phyloP scores from a whole-genome alignment of 2,113 vertebrate genomes.

The Orcinus orca region DNA sequence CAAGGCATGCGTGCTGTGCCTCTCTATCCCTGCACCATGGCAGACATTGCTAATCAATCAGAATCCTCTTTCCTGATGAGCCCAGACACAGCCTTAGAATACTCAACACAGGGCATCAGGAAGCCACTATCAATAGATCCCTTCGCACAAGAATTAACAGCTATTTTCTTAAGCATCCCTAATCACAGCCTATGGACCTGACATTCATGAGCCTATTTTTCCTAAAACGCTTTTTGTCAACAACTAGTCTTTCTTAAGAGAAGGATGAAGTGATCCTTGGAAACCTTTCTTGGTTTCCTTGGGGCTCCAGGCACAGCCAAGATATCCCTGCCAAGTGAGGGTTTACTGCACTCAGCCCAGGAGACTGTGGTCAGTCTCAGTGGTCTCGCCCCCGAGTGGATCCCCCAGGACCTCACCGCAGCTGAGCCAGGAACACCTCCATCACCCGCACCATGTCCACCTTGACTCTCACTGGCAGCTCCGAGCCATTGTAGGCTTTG shows the following conservation, averaged over 20 bases:
- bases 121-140: neutral
- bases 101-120: neutral
- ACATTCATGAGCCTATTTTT: neutral
- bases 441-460: slow-evolving; percentile 94
- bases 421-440: slow-evolving; percentile 96
- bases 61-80: slow-evolving; percentile 3
- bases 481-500: slow-evolving; percentile 76
- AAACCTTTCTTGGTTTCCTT: neutral
- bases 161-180: neutral
- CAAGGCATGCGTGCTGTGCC: neutral
- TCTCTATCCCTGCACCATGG: neutral
- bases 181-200: neutral
- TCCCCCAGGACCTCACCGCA: slow-evolving; percentile 85
- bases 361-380: neutral
- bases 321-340: neutral
- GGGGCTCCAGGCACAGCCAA: neutral
- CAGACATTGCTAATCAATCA: neutral
- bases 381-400: neutral
- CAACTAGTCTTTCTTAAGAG: neutral
- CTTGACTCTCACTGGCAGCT: slow-evolving; percentile 85
- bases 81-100: neutral
- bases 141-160: neutral
- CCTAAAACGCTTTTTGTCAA: slow-evolving; percentile 7
- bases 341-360: neutral
- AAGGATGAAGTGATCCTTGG: neutral